Evolutionary conservation across 2,888 invertebrate species (phyloP), one percentile per base, ranked within the genome.

Genomic region (Cheilosia scutellata): DNA sequence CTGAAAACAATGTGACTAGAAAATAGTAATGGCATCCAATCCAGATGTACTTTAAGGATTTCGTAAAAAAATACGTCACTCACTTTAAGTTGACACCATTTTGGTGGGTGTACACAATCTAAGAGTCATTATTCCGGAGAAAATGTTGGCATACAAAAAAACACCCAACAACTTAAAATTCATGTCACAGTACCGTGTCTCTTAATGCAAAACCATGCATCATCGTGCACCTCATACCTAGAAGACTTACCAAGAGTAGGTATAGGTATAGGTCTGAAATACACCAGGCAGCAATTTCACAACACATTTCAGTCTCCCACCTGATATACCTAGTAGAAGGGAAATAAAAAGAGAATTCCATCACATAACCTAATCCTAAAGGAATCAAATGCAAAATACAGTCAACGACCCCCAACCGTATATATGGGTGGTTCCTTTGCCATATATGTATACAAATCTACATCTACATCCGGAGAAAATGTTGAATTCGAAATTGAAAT

Each of bases 171-270:
- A 71, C 51, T 82, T 72, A 33, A 63, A 68, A 86, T 86, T 80
- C 86, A 77, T 68, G 76, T 82, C 86, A 86, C 86, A 68, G 27
- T 29, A 9, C 51, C 62, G 37, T 37, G 9, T 57, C 66, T 40
- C 71, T 55, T 51, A 80, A 72, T 86, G 80, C 80, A 76, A 68
- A 82, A 62, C 77, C 86, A 86, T 86, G 86, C 76, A 71, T 86
- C 76, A 82, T 82, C 70, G 65, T 78, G 78, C 70, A 62, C 25
- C 65, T 65, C 62, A 29, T 9, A 37, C 49, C 33, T 42, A 40
- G 42, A 31, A 40, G 49, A 31, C 25, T 42, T 4, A 29, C 29
- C 11, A 4, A 37, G 37, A 37, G 37, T 37, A 11, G 29, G 4
- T 29, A 29, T 4, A 11, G 37, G 11, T 49, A 29, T 4, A 11